phyloP scores from a whole-genome alignment of 2,888 invertebrate species.

The Trissolcus brochymenae region DNA sequence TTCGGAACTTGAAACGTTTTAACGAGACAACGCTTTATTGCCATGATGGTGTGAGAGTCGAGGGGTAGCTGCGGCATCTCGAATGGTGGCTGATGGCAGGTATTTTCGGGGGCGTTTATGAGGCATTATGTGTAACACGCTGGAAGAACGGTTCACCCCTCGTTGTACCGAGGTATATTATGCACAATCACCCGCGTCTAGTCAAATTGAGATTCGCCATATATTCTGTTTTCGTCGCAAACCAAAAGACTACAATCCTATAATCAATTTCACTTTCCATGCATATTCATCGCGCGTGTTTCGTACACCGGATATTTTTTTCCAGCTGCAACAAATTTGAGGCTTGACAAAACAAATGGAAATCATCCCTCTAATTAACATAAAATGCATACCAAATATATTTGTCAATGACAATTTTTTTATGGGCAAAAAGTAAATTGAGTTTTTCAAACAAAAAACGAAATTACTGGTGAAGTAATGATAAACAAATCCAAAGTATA shows the following conservation, averaged over 20 bases:
- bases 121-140: conserved; percentile 76
- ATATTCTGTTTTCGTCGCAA: conserved; percentile 53
- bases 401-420: no score
- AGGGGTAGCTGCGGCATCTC: conserved; percentile 62
- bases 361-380: no score
- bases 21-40: conserved; percentile 73
- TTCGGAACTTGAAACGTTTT: conserved; percentile 51
- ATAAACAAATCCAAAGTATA: no score
- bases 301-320: background rate
- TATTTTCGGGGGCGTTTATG: conserved; percentile 75
- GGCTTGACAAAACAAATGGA: no score
- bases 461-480: background rate
- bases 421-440: no score
- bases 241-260: conserved; percentile 46
- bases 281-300: conserved; percentile 2
- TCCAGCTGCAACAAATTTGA: background rate
- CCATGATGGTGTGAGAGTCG: conserved; percentile 66
- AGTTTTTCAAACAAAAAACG: no score
- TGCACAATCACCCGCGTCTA: conserved; percentile 64
- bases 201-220: conserved; percentile 66
- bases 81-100: conserved; percentile 70
- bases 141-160: conserved; percentile 73
- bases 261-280: conserved; percentile 37
- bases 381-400: no score
- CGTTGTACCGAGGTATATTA: conserved; percentile 63